Evolutionary conservation across 2,797 vertebrate species (phyloP), one percentile per base, ranked within the genome.

Genomic region (Lophotriccus pileatus): DNA sequence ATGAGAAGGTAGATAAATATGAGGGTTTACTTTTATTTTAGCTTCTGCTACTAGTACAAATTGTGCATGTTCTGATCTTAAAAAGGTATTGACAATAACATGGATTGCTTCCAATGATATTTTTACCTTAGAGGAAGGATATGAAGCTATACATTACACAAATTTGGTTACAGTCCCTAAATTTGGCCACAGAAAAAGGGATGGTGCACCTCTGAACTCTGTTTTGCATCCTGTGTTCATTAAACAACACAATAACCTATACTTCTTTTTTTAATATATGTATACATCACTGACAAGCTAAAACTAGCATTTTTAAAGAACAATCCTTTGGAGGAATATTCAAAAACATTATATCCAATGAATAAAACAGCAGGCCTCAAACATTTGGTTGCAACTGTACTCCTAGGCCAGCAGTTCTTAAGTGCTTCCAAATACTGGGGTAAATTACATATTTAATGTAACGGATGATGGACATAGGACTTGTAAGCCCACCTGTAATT

Each of bases 41-140:
- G 44, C 37, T 79, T 63, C 70, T 88, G 18, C 52, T 84, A 46
- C 44, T 49, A 60, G 37, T 41, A 82, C 14, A 76, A 84, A 58
- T 46, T 68, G 34, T 56, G 28, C 7, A 30, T 18, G 12, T 80
- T 68, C 81, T 64, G 70, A 91, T 93, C 56, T 76, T 82, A 84
- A 84, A 59, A 84, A 88, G 60, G 76, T 82, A 95, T 78, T 95
- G 94, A 94, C 59, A 94, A 96, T 88, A 81, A 93, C 73, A 68
- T 91, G 86, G 73, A 87, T 44, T 28, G 53, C 39, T 95, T 95
- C 55, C 93, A 95, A 67, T 53, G 69, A 13, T 95, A 94, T 96
- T 95, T 97, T 96, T 96, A 93, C 73, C 50, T 81, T 83, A 87
- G 53, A 96, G 79, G 90, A 97, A 97, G 80, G 84, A 93, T 94